Base-by-base conservation (phyloP, 53 echinoderm and acorn worm species). In the Luidia sarsii region DNA sequence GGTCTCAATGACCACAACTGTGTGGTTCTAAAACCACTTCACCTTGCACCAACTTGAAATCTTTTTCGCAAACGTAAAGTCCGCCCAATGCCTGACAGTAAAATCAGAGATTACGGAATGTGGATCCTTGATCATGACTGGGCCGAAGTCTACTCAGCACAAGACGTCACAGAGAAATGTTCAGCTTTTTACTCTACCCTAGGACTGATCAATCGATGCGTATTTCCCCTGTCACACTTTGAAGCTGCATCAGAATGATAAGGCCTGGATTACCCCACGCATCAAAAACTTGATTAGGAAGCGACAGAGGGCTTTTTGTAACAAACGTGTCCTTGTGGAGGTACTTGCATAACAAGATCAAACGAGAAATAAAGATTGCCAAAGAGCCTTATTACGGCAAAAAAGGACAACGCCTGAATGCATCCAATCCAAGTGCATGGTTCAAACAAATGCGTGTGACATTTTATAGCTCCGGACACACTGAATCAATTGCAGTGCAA, bases 31-130 rank as follows among this genome's bases (percentile, higher is more conserved):
- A 68, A 69, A 52, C 54, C 68, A 13, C 33, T 23, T 15, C 22
- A 54, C 30, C 39, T 16, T 23, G 35, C 9, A 36, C 9, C 77
- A 15, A 10, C 14, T 6, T 13, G 20, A 9, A 77, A 66, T 14
- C 2, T 23, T 66, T 63, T 64, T 2, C 64, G 64, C 34, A 80
- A 48, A 32, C 80, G 39, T 10, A 31, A 46, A 14, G 80, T 80
- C 15, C 64, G 80, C n/a, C 80, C 80, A 41, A 80, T 80, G 80
- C 80, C 80, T 20, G 77, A 77, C 39, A 77, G 77, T 41, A 77
- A 48, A 18, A 80, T 80, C 33, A 61, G 80, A 31, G 63, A 80
- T 31, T 80, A 51, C 22, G 80, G 50, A 11, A 28, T 28, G 29
- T 67, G 67, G 67, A 72, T 55, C 37, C 55, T 72, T 22, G 52